Evolutionary conservation across 2,113 vertebrate species (phyloP).

Genomic region (Malurus elegans): DNA sequence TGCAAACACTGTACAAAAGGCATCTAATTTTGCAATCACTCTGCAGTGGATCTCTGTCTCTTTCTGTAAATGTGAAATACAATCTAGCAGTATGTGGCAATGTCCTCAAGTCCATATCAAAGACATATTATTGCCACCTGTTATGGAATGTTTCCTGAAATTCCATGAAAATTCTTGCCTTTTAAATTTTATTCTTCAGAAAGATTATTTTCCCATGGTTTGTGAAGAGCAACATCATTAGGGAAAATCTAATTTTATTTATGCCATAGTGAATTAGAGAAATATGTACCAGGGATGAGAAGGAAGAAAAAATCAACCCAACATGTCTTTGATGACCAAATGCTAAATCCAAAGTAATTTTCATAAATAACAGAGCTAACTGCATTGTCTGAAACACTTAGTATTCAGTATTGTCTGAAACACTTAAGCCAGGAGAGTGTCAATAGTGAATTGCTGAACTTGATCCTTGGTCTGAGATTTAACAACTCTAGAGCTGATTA

Average conservation of each 20-base stretch:
- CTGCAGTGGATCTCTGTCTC: neutral
- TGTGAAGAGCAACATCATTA: neutral
- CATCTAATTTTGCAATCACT: neutral
- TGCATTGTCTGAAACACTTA: neutral
- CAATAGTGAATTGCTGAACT: neutral
- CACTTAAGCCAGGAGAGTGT: neutral
- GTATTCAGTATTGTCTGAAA: neutral
- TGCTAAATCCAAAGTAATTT: neutral
- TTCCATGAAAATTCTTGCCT: neutral
- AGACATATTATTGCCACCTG: neutral
- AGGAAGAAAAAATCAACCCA: neutral
- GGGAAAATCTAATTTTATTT: neutral
- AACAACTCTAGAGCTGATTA: neutral
- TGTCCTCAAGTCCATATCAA: neutral
- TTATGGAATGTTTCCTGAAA: neutral
- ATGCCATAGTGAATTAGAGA: neutral
- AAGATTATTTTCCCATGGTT: neutral
- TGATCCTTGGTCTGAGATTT: neutral
- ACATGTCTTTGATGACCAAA: neutral
- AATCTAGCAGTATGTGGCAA: neutral
- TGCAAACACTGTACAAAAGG: neutral
- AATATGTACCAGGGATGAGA: neutral
- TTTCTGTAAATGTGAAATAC: neutral
- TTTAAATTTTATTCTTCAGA: neutral
- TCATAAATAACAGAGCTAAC: neutral